These are phyloP conservation scores for Heliconius congener DNA, from an alignment of 1,140 invertebrate species.

Conservation along the genomic window DNA sequence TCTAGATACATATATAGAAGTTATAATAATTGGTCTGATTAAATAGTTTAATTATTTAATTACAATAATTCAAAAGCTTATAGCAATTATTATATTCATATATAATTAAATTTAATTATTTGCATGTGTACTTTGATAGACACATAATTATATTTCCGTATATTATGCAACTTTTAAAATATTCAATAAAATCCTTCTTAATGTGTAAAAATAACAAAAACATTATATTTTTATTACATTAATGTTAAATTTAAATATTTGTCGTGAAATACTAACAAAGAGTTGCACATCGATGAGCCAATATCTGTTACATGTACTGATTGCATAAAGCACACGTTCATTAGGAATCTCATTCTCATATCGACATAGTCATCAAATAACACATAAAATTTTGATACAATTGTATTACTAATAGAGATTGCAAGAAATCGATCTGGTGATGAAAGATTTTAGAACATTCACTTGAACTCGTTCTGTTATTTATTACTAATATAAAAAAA, in stretches of 20 bases:
- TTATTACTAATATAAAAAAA: too few relatives aligned
- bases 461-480: background rate
- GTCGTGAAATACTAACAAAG: constrained; percentile 1
- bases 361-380: constrained; percentile 28
- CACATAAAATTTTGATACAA: constrained; percentile 23
- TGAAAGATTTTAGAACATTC: background rate
- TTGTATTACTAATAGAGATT: constrained; percentile 12
- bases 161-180: background rate
- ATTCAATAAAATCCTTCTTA: background rate
- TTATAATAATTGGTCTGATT: too few relatives aligned
- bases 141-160: background rate
- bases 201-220: background rate
- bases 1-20: too few relatives aligned
- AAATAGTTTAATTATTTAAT: too few relatives aligned
- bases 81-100: too few relatives aligned
- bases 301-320: constrained; percentile 27
- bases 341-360: constrained; percentile 25
- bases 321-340: constrained; percentile 26
- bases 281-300: constrained; percentile 16
- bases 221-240: background rate
- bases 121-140: background rate
- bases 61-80: too few relatives aligned
- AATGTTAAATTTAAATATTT: background rate
- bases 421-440: constrained; percentile 13
- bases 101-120: background rate